phyloP scores from a whole-genome alignment of 1,140 invertebrate genomes.

The Pogonomyrmex californicus region DNA sequence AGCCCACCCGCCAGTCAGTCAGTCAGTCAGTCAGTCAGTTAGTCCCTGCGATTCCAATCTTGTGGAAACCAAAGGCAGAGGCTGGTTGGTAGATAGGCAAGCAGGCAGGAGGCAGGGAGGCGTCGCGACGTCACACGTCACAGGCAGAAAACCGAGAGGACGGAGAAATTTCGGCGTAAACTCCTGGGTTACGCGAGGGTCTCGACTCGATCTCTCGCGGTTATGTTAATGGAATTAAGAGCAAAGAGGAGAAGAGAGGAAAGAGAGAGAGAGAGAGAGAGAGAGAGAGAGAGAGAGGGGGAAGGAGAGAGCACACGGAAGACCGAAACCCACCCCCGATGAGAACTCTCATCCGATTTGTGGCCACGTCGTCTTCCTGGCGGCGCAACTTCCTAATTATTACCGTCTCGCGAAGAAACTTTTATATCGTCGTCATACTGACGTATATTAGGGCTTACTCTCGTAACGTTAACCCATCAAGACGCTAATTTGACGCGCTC shows the following conservation, averaged over 20 bases:
- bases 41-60: conserved; percentile 56
- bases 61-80: conserved; percentile 52
- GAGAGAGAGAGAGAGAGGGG: background rate
- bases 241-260: background rate
- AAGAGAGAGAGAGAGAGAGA: background rate
- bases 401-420: conserved; percentile 44
- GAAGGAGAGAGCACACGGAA: background rate
- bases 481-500: conserved; percentile 25
- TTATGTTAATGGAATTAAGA: conserved; percentile 62
- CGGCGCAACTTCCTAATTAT: conserved; percentile 56
- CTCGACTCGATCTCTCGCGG: conserved; percentile 49
- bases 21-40: conserved; percentile 40
- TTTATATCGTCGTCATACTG: conserved; percentile 43
- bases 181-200: conserved; percentile 44
- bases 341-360: conserved; percentile 54
- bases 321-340: conserved; percentile 37
- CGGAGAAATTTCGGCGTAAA: conserved; percentile 61
- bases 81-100: background rate
- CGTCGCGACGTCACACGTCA: conserved; percentile 63
- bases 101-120: conserved; percentile 24
- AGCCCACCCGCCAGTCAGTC: conserved; percentile 13
- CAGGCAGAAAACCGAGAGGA: conserved; percentile 57
- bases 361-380: conserved; percentile 46
- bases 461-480: conserved; percentile 15
- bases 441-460: conserved; percentile 25